These are phyloP conservation scores for Xerus inauris DNA, from an alignment of 2,113 vertebrate genomes.

Conservation along the genomic window DNA sequence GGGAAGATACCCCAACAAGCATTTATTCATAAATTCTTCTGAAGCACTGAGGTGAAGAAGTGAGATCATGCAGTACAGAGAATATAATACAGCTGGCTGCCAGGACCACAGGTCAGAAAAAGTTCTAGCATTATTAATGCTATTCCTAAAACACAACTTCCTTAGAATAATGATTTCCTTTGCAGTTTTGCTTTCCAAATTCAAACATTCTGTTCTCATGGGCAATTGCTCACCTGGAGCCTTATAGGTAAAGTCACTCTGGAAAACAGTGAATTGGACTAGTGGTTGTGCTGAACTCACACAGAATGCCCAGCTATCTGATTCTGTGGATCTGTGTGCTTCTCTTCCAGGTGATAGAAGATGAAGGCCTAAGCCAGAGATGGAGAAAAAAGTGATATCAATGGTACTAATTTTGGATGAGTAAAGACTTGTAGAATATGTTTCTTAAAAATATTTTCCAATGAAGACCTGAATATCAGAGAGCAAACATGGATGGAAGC, in stretches of 20 bases:
- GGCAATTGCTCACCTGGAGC: background rate
- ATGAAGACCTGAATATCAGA: background rate
- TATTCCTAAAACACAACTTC: background rate
- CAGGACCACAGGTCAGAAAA: background rate
- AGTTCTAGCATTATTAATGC: background rate
- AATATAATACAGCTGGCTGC: fast-evolving
- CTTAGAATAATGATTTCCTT: background rate
- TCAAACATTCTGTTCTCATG: background rate
- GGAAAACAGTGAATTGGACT: background rate
- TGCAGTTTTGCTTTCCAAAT: background rate
- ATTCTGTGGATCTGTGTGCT: background rate
- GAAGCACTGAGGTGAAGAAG: background rate
- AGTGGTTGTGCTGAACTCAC: background rate
- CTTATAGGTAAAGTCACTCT: background rate
- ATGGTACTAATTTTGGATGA: background rate
- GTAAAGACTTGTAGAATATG: background rate
- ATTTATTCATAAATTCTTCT: background rate
- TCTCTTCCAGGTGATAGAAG: background rate
- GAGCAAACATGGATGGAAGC: background rate
- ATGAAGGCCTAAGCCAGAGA: background rate
- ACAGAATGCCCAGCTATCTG: background rate
- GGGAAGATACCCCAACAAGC: background rate
- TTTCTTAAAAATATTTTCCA: background rate
- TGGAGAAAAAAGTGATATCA: background rate
- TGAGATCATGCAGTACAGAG: background rate